Conservation (phyloP, 2,888 invertebrate species). For the Megalurothrips usitatus region DNA sequence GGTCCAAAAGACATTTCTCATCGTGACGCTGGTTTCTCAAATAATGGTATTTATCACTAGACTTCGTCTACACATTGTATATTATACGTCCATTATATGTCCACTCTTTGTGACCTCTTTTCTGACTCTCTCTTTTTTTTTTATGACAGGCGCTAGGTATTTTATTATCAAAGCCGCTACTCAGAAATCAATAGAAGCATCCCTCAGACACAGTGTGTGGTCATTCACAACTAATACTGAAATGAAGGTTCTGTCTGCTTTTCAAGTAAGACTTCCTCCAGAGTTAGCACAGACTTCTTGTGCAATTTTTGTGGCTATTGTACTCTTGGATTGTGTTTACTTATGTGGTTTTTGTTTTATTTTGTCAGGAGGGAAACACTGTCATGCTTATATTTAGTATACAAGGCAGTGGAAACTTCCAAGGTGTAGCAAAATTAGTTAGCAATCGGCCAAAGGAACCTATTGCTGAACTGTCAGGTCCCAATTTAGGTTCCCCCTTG, state of each 20-base stretch:
- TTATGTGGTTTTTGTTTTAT: neutral
- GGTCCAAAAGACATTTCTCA: neutral
- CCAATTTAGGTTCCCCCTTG: slow-evolving; percentile 44
- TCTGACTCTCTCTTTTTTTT: neutral
- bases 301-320: neutral
- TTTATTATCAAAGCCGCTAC: slow-evolving; percentile 60
- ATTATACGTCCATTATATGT: neutral
- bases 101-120: neutral
- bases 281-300: neutral
- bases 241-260: slow-evolving; percentile 56
- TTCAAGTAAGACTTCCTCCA: slow-evolving; percentile 50
- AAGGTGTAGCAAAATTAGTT: slow-evolving; percentile 47
- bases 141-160: slow-evolving; percentile 45
- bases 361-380: slow-evolving; percentile 44
- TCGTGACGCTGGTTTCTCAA: neutral
- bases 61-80: neutral
- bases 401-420: slow-evolving; percentile 52
- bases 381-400: slow-evolving; percentile 53
- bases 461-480: slow-evolving; percentile 44
- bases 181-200: slow-evolving; percentile 53
- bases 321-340: neutral
- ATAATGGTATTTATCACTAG: neutral
- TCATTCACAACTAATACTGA: slow-evolving; percentile 58
- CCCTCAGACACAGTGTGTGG: slow-evolving; percentile 54
- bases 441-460: slow-evolving; percentile 40